Percentiles rank a stretch among this genome's conserved stretches.
These are phyloP conservation scores for Lacanobia oleracea DNA, from an alignment of 2,888 invertebrate genomes.

Conservation along the genomic window DNA sequence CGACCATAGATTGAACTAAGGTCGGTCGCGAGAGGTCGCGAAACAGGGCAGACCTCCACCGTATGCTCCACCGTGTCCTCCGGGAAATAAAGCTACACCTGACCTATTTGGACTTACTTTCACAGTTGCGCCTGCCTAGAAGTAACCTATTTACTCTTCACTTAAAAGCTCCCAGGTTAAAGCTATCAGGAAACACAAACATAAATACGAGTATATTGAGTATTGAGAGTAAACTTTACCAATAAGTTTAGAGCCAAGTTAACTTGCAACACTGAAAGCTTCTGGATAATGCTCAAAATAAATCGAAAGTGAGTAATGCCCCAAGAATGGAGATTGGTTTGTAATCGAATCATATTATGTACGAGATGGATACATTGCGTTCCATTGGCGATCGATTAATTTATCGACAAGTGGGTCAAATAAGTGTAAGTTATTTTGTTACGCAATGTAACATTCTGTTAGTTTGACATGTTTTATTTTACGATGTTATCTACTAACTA, in stretches of 20 bases:
- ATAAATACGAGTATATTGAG: too few species aligned
- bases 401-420: slow-evolving; percentile 35
- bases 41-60: too few species aligned
- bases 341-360: slow-evolving; percentile 25
- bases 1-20: too few species aligned
- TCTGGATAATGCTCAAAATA: slow-evolving; percentile 24
- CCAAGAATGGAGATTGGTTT: slow-evolving; percentile 38
- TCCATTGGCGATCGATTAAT: slow-evolving; percentile 35
- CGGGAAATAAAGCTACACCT: too few species aligned
- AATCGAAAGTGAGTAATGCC: slow-evolving; percentile 19
- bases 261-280: slow-evolving; percentile 2
- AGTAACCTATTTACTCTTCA: too few species aligned
- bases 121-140: too few species aligned
- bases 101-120: too few species aligned
- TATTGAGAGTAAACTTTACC: not conserved
- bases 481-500: not conserved
- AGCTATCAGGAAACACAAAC: too few species aligned
- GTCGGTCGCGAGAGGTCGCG: too few species aligned
- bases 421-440: slow-evolving; percentile 35
- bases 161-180: too few species aligned
- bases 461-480: not conserved
- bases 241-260: slow-evolving; percentile 3
- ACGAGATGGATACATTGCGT: slow-evolving; percentile 26
- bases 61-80: too few species aligned
- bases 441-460: slow-evolving; percentile 17